Conservation (phyloP, 1,140 invertebrate species). For the Lepidurus packardi region DNA sequence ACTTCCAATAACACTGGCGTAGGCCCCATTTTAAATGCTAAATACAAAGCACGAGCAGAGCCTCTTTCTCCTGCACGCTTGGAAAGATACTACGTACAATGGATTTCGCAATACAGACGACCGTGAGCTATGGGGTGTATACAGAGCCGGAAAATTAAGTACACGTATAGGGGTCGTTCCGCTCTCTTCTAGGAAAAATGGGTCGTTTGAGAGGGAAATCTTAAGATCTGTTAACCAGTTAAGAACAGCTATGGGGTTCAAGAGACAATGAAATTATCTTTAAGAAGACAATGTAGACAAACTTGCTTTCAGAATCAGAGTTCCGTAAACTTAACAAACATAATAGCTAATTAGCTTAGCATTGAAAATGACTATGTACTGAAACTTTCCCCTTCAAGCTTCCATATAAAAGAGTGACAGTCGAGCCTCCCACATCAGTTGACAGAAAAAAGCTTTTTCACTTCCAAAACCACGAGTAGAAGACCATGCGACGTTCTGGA, state of each 20-base stretch:
- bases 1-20: no score
- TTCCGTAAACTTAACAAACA: not conserved
- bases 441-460: no score
- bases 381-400: not conserved
- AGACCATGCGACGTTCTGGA: no score
- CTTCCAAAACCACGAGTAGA: no score
- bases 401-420: not conserved
- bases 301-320: not conserved
- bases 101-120: no score
- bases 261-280: not conserved
- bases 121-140: not conserved
- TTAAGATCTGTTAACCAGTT: not conserved
- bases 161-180: not conserved
- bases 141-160: not conserved
- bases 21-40: no score
- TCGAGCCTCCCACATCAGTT: no score
- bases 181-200: not conserved
- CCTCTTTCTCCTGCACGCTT: no score
- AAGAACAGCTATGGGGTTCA: not conserved
- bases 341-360: not conserved
- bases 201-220: not conserved
- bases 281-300: not conserved
- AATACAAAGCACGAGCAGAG: no score
- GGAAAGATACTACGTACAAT: no score
- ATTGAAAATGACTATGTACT: not conserved